Conservation (phyloP, 2,888 invertebrate species). For the Horisme vitalbata region DNA sequence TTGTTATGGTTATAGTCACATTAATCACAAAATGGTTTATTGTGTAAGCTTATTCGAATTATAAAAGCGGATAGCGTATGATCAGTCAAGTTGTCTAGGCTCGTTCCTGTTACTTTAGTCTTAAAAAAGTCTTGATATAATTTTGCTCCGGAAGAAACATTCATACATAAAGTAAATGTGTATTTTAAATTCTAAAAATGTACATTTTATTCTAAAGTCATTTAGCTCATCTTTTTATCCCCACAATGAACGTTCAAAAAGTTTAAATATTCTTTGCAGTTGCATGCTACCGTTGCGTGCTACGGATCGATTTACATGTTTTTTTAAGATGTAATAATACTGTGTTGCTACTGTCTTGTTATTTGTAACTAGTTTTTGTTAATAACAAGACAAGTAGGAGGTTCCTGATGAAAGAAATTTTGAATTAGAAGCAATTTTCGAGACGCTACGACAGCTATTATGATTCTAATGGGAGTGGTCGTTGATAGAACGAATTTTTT, state of each 20-base stretch:
- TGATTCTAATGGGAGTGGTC: conserved; percentile 17
- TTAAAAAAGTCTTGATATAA: conserved; percentile 14
- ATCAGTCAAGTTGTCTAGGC: conserved; percentile 11
- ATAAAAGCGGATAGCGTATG: conserved; percentile 6
- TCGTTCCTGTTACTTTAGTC: conserved; percentile 3
- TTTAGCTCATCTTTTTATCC: conserved; percentile 22
- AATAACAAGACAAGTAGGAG: conserved; percentile 45
- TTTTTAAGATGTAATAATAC: conserved; percentile 61
- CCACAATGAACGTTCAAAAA: conserved; percentile 23
- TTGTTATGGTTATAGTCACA: conserved; percentile 21
- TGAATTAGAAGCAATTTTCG: conserved; percentile 48
- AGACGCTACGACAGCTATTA: conserved; percentile 30
- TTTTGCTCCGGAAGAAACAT: conserved; percentile 9
- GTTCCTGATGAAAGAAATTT: conserved; percentile 51
- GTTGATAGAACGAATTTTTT: conserved; percentile 27
- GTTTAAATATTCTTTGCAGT: conserved; percentile 30
- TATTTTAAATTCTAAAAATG: conserved; percentile 14
- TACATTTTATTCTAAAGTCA: conserved; percentile 18
- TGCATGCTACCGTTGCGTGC: conserved; percentile 66
- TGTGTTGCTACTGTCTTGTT: conserved; percentile 70
- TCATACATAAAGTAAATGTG: conserved; percentile 9
- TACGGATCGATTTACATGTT: conserved; percentile 70
- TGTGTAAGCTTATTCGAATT: conserved; percentile 9
- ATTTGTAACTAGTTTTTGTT: conserved; percentile 54
- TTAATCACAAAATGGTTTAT: conserved; percentile 14